Evolutionary conservation across 2,113 vertebrate species (phyloP).

Genomic region (Rhinogobius similis): DNA sequence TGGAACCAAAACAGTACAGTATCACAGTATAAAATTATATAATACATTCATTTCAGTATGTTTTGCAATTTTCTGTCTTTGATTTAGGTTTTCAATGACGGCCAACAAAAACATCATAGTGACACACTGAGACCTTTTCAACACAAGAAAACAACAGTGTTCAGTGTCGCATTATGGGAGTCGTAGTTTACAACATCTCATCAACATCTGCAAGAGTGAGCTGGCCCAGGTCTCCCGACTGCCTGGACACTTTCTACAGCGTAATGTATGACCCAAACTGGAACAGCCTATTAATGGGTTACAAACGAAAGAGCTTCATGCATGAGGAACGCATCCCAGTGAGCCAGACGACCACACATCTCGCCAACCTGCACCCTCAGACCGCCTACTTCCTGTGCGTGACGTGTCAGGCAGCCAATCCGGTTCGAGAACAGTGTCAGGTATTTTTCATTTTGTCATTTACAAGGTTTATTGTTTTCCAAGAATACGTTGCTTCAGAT

Average conservation of each 20-base stretch:
- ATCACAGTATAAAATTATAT: too few species aligned
- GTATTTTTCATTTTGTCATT: conserved; percentile 31
- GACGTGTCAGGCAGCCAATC: conserved; percentile 85
- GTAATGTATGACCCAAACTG: conserved; percentile 89
- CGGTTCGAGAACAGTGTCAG: conserved; percentile 82
- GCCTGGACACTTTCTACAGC: conserved; percentile 86
- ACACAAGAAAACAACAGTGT: neutral
- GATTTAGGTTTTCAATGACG: conserved; percentile 12
- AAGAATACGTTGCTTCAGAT: too few species aligned
- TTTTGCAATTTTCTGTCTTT: neutral
- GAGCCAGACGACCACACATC: conserved; percentile 78
- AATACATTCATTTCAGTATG: too few species aligned
- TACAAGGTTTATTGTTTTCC: neutral
- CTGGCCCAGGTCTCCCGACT: conserved; percentile 79
- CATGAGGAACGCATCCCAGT: conserved; percentile 84
- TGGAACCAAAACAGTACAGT: too few species aligned
- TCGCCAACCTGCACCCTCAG: conserved; percentile 83
- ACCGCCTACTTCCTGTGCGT: conserved; percentile 87
- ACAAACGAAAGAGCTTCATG: conserved; percentile 83
- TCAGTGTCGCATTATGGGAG: conserved; percentile 68
- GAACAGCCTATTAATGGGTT: conserved; percentile 81
- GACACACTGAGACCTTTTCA: neutral
- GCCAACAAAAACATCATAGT: neutral
- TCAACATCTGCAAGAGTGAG: conserved; percentile 79
- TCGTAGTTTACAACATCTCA: conserved; percentile 83